phyloP scores from a whole-genome alignment of 2,113 vertebrate genomes.

The Myodes glareolus region DNA sequence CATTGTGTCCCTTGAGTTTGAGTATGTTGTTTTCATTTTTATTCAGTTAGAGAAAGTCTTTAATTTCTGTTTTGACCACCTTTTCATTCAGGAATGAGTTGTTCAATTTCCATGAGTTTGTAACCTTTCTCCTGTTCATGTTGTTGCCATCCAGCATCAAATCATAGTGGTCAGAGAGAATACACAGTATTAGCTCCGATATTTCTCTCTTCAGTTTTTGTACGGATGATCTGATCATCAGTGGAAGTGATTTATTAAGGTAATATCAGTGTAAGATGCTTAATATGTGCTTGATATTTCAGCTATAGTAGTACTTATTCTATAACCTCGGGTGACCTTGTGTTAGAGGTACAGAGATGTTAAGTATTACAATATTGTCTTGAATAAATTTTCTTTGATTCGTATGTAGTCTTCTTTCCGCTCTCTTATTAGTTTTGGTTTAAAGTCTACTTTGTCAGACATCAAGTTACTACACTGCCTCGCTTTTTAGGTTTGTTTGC shows the following conservation, averaged over 20 bases:
- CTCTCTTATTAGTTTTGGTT: not conserved
- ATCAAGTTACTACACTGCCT: not conserved
- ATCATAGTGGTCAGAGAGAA: not conserved
- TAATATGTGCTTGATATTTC: not conserved
- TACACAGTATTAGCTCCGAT: not conserved
- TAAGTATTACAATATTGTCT: not conserved
- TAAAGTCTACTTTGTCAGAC: not conserved
- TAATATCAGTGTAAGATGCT: not conserved
- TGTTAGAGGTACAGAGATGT: not conserved
- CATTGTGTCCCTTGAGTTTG: not conserved
- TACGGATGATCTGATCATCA: not conserved
- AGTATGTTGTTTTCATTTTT: not conserved
- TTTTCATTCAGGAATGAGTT: not conserved
- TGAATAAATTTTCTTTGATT: not conserved
- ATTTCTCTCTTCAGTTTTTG: not conserved
- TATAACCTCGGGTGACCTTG: not conserved
- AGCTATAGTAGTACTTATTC: not conserved
- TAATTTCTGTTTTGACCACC: not conserved
- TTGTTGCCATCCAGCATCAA: not conserved
- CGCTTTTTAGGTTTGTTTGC: not conserved
- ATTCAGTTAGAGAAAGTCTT: not conserved
- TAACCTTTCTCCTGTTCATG: not conserved
- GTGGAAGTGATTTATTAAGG: not conserved
- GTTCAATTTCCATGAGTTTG: not conserved
- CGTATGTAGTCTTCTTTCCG: not conserved